Evolutionary conservation across 2,113 vertebrate species (phyloP).

Genomic region (Marmota flaviventris): DNA sequence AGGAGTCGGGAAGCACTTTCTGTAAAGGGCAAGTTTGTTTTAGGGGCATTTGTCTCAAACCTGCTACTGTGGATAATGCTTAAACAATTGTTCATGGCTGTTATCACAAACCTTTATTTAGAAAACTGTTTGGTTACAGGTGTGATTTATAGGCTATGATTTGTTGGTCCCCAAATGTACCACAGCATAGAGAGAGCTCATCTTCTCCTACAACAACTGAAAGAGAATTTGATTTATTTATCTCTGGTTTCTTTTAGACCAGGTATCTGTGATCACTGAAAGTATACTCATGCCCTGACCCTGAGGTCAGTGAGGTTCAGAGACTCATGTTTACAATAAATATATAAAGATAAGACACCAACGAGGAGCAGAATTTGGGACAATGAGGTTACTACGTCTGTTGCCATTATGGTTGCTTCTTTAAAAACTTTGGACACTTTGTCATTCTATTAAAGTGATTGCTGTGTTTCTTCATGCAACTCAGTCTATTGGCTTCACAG

Average conservation of each 20-base stretch:
- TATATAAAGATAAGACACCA: background rate
- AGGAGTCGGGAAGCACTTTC: background rate
- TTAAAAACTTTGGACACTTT: background rate
- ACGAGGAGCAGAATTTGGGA: background rate
- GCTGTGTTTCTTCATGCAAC: background rate
- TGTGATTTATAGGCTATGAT: background rate
- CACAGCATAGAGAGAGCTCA: background rate
- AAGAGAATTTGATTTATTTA: background rate
- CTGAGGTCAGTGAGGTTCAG: background rate
- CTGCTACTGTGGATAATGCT: background rate
- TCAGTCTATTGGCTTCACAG: background rate
- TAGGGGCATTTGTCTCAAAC: background rate
- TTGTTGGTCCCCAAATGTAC: background rate
- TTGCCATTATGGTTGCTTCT: background rate
- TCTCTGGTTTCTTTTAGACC: background rate
- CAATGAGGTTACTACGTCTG: background rate
- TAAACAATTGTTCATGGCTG: too few relatives aligned
- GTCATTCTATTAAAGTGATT: background rate
- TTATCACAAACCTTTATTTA: conserved; percentile 1
- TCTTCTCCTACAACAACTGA: background rate
- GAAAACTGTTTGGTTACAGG: background rate
- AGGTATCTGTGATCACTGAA: background rate
- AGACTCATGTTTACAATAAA: background rate
- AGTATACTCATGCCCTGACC: background rate
- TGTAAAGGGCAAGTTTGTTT: background rate